Conservation (phyloP, 2,888 invertebrate species). For the Chrysina gloriosa region DNA sequence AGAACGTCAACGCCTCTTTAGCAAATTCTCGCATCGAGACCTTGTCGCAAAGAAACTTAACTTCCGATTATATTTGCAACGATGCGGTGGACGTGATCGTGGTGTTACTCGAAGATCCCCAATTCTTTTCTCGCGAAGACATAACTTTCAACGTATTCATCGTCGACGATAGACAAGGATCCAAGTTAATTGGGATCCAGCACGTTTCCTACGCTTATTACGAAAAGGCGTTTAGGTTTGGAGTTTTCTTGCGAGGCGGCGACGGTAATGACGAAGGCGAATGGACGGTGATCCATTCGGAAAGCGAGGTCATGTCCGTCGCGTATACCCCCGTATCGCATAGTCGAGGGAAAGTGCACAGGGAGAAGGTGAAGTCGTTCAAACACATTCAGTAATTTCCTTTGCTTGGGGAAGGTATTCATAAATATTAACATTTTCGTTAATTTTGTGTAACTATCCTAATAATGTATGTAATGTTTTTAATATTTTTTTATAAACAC, state of each 20-base stretch:
- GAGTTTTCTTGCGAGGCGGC: not conserved
- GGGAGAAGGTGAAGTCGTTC: not conserved
- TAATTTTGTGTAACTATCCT: no score
- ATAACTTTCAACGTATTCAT: not conserved
- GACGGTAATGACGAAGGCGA: not conserved
- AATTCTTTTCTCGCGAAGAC: not conserved
- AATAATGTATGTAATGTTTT: no score
- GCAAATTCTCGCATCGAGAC: not conserved
- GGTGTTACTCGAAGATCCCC: not conserved
- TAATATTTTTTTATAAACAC: no score
- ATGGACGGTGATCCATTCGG: not conserved
- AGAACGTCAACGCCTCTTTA: not conserved
- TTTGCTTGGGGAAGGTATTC: no score
- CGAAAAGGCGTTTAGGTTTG: not conserved
- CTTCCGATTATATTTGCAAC: conserved; percentile 1
- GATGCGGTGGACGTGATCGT: not conserved
- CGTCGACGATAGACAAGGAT: not conserved
- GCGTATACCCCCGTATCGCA: not conserved
- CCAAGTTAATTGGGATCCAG: not conserved
- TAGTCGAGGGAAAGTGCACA: not conserved
- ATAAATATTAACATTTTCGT: no score
- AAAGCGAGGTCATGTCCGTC: not conserved
- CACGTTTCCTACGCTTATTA: not conserved
- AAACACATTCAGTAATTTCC: not conserved
- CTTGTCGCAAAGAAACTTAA: not conserved